A percentile compares a stretch with the other conserved stretches of the same genome.
These are phyloP conservation scores for Polyodon spathula DNA, from an alignment of 2,113 vertebrate genomes.

Conservation along the genomic window DNA sequence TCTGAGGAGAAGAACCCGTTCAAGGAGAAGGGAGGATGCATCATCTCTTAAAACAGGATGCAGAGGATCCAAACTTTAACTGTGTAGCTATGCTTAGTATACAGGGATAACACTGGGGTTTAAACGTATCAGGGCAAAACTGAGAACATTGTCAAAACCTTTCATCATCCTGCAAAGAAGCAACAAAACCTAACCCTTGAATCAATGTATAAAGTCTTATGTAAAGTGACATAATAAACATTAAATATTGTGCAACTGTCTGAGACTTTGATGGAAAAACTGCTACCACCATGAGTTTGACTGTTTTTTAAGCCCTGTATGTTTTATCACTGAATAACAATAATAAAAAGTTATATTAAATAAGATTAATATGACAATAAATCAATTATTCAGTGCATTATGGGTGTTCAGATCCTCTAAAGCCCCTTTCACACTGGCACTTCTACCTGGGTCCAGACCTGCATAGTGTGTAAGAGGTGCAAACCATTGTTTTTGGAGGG, in stretches of 20 bases:
- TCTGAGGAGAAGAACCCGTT: constrained; percentile 96
- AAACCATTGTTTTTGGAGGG: too few species aligned
- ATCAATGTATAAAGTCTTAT: constrained; percentile 19
- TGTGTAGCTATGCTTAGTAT: constrained; percentile 34
- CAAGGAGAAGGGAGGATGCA: constrained; percentile 94
- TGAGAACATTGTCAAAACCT: constrained; percentile 15
- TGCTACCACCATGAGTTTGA: neutral
- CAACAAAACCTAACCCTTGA: constrained; percentile 15
- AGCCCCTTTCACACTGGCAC: too few species aligned
- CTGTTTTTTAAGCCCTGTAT: constrained; percentile 12
- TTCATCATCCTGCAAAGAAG: constrained; percentile 27
- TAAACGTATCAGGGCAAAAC: constrained; percentile 28
- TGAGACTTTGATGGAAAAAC: constrained; percentile 21
- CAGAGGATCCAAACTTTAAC: constrained; percentile 30
- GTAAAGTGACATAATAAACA: constrained; percentile 35
- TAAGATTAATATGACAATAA: constrained; percentile 12
- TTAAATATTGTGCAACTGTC: constrained; percentile 28
- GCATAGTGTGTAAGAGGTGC: too few species aligned
- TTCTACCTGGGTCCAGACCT: too few species aligned
- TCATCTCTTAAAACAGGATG: constrained; percentile 66
- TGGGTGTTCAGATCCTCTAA: too few species aligned
- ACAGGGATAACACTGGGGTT: constrained; percentile 31
- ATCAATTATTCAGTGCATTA: too few species aligned
- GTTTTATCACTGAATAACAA: constrained; percentile 23
- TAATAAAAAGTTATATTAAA: constrained; percentile 34